Conservation (phyloP, 2,888 invertebrate species). For the Machimus atricapillus region DNA sequence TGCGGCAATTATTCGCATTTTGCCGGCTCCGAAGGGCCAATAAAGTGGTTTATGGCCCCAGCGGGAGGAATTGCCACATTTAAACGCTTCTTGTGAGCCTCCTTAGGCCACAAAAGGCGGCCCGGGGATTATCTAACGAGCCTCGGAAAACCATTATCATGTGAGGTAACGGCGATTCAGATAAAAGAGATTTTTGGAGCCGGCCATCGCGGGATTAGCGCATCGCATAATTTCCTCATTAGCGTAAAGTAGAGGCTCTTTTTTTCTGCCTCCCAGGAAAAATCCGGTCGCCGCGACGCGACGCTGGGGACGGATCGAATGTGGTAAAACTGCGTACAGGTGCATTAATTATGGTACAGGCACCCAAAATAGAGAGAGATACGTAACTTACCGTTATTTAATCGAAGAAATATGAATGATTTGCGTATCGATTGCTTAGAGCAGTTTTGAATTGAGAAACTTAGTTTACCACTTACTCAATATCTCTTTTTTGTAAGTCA, state of each 20-base stretch:
- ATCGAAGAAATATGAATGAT: background rate
- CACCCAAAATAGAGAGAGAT: background rate
- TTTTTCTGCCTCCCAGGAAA: background rate
- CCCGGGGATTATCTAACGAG: background rate
- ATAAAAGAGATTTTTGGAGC: background rate
- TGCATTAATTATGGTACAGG: background rate
- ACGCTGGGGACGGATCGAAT: background rate
- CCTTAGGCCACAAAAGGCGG: background rate
- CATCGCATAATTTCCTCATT: background rate
- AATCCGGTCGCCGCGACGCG: background rate
- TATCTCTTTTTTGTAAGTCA: background rate
- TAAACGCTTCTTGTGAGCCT: background rate
- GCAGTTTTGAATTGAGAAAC: background rate
- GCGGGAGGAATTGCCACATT: background rate
- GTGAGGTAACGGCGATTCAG: background rate
- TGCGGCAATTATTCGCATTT: background rate
- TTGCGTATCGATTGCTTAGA: background rate
- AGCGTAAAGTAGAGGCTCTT: background rate
- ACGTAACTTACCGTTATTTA: background rate
- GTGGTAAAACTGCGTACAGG: background rate
- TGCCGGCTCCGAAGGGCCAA: background rate
- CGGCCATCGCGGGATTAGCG: background rate
- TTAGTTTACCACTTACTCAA: background rate
- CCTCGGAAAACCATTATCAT: background rate
- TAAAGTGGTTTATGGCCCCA: background rate